Evolutionary conservation across 2,113 vertebrate genomes (phyloP), one percentile per base, ranked within the genome.

Genomic region (Irena cyanogastra): DNA sequence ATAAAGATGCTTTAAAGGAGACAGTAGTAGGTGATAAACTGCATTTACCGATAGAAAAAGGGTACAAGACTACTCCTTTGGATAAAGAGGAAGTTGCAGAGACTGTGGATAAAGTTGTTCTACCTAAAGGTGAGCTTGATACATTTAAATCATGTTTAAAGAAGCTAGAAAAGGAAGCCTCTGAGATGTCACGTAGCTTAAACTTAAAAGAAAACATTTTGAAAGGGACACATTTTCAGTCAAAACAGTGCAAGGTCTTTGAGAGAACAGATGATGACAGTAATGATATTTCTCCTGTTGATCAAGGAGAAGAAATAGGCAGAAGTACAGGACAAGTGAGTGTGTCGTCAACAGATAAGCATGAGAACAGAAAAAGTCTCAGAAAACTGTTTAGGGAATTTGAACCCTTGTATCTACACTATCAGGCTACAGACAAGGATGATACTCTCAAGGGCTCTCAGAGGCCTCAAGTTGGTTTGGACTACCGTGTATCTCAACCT

Each of bases 1-100:
- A 82, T 94, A 88, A 97, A 95, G 68, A 88, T 96, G 41, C 75
- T 95, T 42, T 81, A 97, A 83, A 90, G 88, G 79, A 95, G 69
- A 75, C 68, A 64, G 61, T 92, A 93, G 31, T 28, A 95, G 57
- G 47, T 70, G 66, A 76, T 60, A 90, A 92, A 44, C 61, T 94
- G 0, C 75, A 57, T 50, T 85, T 92, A 59, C 56, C 92, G 64
- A 57, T 88, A 94, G 89, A 95, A 64, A 68, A 70, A 44, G 21
- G 31, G 56, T 56, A 84, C n/a, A 88, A 87, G 27, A 20, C n/a
- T 83, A 63, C 53, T 89, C 39, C 79, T 35, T 61, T 56, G 79
- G 57, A 83, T 65, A 78, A 92, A 70, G 75, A 95, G 70, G 94
- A 95, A 68, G 60, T 93, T 65, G 10, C 50, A 76, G 97, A 97